Conservation (phyloP, 1,140 invertebrate genomes). For the Drosophila ogumai region DNA sequence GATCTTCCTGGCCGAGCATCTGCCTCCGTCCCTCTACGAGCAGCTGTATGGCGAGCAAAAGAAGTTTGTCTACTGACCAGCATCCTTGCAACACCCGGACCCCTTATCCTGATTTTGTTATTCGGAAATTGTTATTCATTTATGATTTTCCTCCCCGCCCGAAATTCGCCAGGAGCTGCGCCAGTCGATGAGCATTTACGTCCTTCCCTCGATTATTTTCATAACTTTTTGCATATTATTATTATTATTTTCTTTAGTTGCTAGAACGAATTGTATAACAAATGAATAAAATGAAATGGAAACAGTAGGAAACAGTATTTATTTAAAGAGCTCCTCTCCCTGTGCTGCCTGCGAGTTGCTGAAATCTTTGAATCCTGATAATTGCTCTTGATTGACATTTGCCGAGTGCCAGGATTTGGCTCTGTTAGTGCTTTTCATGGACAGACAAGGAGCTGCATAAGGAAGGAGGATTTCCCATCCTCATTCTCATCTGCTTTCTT, state of each 20-base stretch:
- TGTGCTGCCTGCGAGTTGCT: not conserved
- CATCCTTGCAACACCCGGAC: not conserved
- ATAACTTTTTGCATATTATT: constrained; percentile 44
- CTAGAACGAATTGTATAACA: constrained; percentile 77
- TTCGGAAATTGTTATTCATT: constrained; percentile 52
- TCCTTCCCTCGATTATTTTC: constrained; percentile 31
- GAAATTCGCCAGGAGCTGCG: constrained; percentile 29
- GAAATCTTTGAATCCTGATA: constrained; percentile 32
- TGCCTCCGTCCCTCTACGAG: constrained; percentile 91
- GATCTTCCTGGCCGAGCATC: constrained; percentile 91
- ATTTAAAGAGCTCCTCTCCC: not conserved
- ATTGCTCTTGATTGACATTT: constrained; percentile 56
- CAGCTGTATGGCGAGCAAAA: constrained; percentile 85
- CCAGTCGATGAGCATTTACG: constrained; percentile 66
- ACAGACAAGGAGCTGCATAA: constrained; percentile 18
- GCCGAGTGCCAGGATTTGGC: constrained; percentile 26
- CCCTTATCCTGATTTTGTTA: constrained; percentile 31
- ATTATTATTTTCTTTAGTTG: constrained; percentile 61
- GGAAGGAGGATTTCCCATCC: not conserved
- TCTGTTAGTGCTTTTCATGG: constrained; percentile 33
- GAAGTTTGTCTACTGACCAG: constrained; percentile 69
- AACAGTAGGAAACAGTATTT: constrained; percentile 17
- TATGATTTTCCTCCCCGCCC: constrained; percentile 45
- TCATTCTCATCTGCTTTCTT: not conserved
- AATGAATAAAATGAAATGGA: constrained; percentile 75